A percentile compares a stretch with the other conserved stretches of the same genome.
Evolutionary conservation across 2,797 vertebrate species (phyloP).

Genomic region (Loriculus beryllinus): DNA sequence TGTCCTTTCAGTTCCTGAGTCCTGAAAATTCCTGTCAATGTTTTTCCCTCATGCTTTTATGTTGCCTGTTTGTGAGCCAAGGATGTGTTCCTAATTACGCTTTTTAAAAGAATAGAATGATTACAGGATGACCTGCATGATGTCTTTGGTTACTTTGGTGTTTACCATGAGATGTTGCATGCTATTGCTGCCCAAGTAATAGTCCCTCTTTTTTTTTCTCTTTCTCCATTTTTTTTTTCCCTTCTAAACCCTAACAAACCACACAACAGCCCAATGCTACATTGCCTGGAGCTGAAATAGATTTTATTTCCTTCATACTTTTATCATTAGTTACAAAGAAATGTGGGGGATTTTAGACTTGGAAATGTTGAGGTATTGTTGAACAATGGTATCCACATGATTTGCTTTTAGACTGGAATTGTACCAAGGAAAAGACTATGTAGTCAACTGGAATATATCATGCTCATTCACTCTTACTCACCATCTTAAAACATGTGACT

Average conservation of each 20-base stretch:
- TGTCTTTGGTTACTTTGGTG: neutral
- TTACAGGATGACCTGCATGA: neutral
- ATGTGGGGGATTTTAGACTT: neutral
- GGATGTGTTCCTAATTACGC: neutral
- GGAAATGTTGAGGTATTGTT: conserved; percentile 38
- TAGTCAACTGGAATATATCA: conserved; percentile 43
- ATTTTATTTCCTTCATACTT: neutral
- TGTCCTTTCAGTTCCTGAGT: neutral
- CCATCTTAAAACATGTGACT: neutral
- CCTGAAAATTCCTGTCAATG: accelerated
- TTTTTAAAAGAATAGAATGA: neutral
- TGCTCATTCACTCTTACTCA: conserved; percentile 8
- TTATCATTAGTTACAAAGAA: neutral
- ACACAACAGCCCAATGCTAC: accelerated
- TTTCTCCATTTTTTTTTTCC: neutral
- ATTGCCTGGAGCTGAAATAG: neutral
- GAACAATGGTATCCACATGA: neutral
- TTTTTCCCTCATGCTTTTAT: neutral
- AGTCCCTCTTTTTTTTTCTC: neutral
- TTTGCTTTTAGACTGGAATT: neutral
- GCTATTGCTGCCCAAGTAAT: neutral
- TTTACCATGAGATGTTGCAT: neutral
- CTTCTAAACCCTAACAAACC: neutral
- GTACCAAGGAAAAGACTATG: neutral
- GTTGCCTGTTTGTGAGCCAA: neutral